Percentiles rank a stretch among this genome's conserved stretches.
phyloP scores from a whole-genome alignment of 2,113 vertebrate genomes.

The Serilophus lunatus region DNA sequence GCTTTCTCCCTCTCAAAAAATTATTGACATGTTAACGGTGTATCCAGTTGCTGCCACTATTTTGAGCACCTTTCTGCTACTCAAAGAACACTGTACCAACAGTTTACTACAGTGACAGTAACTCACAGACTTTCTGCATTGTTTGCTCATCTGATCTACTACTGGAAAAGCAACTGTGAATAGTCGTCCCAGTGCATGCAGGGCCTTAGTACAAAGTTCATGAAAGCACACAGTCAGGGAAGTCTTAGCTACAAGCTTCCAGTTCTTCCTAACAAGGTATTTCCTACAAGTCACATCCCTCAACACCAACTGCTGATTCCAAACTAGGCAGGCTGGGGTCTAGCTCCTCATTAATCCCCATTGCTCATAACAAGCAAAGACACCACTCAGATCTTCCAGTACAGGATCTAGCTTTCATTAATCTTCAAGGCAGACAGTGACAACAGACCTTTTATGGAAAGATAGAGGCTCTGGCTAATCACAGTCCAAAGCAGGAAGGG shows the following conservation, averaged over 20 bases:
- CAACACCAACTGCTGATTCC: background rate
- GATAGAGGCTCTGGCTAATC: background rate
- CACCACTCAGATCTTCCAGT: background rate
- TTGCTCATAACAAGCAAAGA: background rate
- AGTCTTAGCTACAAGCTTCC: background rate
- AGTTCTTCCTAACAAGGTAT: conserved; percentile 23
- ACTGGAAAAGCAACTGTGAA: background rate
- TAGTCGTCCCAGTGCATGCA: rapidly evolving
- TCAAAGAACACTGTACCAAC: background rate
- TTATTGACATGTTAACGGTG: background rate
- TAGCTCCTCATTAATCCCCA: conserved; percentile 15
- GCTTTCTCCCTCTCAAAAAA: background rate
- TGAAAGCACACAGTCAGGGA: background rate
- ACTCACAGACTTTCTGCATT: background rate
- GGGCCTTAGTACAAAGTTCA: background rate
- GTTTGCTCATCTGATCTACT: background rate
- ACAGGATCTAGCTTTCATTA: conserved; percentile 25
- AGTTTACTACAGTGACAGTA: background rate
- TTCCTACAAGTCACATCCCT: background rate
- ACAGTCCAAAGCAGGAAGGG: background rate
- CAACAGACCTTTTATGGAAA: conserved; percentile 38
- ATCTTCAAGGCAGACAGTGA: conserved; percentile 26
- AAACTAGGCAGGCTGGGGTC: background rate
- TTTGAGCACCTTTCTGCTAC: background rate
- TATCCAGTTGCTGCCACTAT: background rate